These are phyloP conservation scores for Pomacea maculata DNA, from an alignment of 1,140 invertebrate species.

Conservation along the genomic window DNA sequence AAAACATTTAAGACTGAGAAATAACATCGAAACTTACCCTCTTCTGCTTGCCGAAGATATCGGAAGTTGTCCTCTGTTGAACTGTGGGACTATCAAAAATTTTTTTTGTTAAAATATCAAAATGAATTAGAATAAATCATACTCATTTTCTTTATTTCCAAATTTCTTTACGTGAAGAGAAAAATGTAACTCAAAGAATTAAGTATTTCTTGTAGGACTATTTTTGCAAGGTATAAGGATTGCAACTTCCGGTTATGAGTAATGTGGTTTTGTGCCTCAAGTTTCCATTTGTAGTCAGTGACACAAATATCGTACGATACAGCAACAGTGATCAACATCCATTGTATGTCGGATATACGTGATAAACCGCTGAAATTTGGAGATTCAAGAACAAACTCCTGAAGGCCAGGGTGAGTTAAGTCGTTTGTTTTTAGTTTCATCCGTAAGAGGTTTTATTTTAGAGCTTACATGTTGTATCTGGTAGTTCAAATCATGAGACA, in stretches of 20 bases:
- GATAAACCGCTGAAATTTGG: conserved; percentile 61
- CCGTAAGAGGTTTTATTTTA: too few species aligned
- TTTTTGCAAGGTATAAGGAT: neutral
- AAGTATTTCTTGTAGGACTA: neutral
- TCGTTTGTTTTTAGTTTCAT: neutral
- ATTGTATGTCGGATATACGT: conserved; percentile 26
- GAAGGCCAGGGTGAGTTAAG: conserved; percentile 58
- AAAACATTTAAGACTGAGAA: too few species aligned
- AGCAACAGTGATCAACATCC: neutral
- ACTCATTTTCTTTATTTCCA: too few species aligned
- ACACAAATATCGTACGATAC: conserved; percentile 17
- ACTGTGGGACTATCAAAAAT: too few species aligned
- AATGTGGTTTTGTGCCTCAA: conserved; percentile 21
- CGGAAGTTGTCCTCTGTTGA: too few species aligned
- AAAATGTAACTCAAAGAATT: too few species aligned
- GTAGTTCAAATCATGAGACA: neutral
- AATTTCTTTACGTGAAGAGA: too few species aligned
- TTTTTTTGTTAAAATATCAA: too few species aligned
- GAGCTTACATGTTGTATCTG: too few species aligned
- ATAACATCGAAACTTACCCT: too few species aligned
- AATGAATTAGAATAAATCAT: too few species aligned
- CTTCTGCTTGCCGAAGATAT: too few species aligned
- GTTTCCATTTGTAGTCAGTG: conserved; percentile 25
- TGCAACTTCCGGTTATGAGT: conserved; percentile 22
- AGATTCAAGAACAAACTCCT: conserved; percentile 63